Conservation (phyloP, 2,113 vertebrate species). For the Archocentrus centrarchus region DNA sequence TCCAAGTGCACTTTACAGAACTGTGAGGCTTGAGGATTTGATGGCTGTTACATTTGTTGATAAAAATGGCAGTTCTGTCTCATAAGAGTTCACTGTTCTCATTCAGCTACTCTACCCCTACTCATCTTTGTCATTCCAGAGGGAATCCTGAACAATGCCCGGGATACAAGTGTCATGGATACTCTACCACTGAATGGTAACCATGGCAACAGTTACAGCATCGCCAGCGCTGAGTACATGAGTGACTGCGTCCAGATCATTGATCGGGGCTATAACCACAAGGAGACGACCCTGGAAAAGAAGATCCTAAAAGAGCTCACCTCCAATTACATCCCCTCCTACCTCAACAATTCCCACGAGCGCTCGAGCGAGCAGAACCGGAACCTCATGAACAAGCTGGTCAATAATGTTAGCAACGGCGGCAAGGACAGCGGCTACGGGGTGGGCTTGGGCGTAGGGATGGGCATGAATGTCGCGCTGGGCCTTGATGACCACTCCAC, state of each 20-base stretch:
- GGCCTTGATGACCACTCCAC: slow-evolving; percentile 75
- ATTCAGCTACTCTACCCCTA: slow-evolving; percentile 40
- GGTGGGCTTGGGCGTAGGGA: slow-evolving; percentile 85
- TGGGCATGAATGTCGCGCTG: slow-evolving; percentile 72
- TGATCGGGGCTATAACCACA: slow-evolving; percentile 94
- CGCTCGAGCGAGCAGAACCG: slow-evolving; percentile 90
- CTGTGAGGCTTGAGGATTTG: slow-evolving; percentile 9
- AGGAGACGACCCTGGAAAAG: slow-evolving; percentile 96
- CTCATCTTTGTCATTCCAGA: slow-evolving; percentile 84
- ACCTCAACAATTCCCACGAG: slow-evolving; percentile 94
- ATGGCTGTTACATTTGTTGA: slow-evolving; percentile 36
- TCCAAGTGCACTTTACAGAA: background rate
- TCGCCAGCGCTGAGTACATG: slow-evolving; percentile 96
- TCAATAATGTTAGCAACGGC: slow-evolving; percentile 90
- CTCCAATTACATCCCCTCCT: slow-evolving; percentile 97
- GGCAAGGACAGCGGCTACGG: slow-evolving; percentile 86
- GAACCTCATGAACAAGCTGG: slow-evolving; percentile 97
- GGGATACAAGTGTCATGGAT: slow-evolving; percentile 99
- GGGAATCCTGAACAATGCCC: slow-evolving; percentile 99
- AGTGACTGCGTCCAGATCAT: slow-evolving; percentile 99
- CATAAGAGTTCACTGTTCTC: slow-evolving; percentile 53
- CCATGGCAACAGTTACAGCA: slow-evolving; percentile 98
- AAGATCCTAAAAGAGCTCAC: slow-evolving; percentile 99
- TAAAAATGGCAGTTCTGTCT: slow-evolving; percentile 44
- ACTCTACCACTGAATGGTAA: slow-evolving; percentile 99